Conservation (phyloP, 2,888 invertebrate species). For the Tuta absoluta region DNA sequence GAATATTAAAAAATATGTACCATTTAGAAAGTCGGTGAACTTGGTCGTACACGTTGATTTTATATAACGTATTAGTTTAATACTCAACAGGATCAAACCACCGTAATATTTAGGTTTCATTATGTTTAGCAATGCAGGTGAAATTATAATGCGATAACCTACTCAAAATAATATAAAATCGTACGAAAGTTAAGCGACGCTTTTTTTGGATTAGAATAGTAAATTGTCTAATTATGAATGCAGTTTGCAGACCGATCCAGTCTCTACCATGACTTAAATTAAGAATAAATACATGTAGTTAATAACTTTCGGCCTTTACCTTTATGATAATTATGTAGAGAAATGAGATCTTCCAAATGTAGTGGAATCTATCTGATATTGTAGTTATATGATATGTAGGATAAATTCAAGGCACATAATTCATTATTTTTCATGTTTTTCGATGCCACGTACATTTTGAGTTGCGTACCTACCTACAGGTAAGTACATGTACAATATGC, state of each 20-base stretch:
- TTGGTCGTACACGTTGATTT: background rate
- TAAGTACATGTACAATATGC: background rate
- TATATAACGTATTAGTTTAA: background rate
- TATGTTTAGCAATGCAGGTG: too few relatives aligned
- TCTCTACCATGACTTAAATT: too few relatives aligned
- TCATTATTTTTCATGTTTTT: background rate
- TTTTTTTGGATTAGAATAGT: too few relatives aligned
- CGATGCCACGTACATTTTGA: background rate
- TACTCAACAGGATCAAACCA: too few relatives aligned
- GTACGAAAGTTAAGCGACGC: too few relatives aligned
- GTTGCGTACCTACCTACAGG: too few relatives aligned
- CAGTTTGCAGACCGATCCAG: too few relatives aligned
- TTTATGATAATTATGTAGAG: slow-evolving; percentile 34
- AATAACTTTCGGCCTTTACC: slow-evolving; percentile 15
- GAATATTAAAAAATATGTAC: background rate
- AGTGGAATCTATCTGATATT: slow-evolving; percentile 48
- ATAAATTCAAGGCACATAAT: background rate
- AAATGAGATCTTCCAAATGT: slow-evolving; percentile 46
- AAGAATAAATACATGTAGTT: background rate
- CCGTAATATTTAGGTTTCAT: too few relatives aligned
- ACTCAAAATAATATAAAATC: too few relatives aligned
- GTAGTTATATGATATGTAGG: slow-evolving; percentile 16
- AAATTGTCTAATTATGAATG: too few relatives aligned
- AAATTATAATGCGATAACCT: too few relatives aligned
- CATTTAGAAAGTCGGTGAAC: background rate